A percentile compares a stretch with the other conserved stretches of the same genome.
These are phyloP conservation scores for Perccottus glenii DNA, from an alignment of 2,113 vertebrate species.

Conservation along the genomic window DNA sequence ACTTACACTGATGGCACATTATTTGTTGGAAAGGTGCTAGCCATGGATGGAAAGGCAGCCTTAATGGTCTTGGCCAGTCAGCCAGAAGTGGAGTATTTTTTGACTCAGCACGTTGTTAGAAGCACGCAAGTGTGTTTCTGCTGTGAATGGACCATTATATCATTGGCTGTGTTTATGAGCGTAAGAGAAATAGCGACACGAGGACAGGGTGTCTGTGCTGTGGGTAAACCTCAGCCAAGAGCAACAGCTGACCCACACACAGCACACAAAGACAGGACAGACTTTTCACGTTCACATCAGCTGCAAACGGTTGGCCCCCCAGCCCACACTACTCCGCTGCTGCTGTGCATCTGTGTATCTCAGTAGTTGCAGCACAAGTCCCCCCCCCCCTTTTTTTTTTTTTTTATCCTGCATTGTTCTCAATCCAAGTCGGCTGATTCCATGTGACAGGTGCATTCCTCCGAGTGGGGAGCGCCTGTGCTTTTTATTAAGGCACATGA, in stretches of 20 bases:
- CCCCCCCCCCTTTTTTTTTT: neutral
- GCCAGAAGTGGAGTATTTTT: slow-evolving; percentile 26
- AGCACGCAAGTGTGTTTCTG: slow-evolving; percentile 24
- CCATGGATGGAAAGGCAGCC: slow-evolving; percentile 31
- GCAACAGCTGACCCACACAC: slow-evolving; percentile 64
- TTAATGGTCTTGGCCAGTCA: slow-evolving; percentile 34
- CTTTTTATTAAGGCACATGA: slow-evolving; percentile 57
- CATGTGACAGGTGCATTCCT: slow-evolving; percentile 65
- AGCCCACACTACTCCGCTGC: neutral
- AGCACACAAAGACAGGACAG: slow-evolving; percentile 42
- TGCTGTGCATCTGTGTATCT: slow-evolving; percentile 19
- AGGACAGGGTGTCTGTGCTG: slow-evolving; percentile 54
- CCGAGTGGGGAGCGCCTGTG: slow-evolving; percentile 11
- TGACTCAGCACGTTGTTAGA: slow-evolving; percentile 40
- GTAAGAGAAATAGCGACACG: slow-evolving; percentile 16
- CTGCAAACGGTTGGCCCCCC: slow-evolving; percentile 36
- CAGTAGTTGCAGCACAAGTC: slow-evolving; percentile 4
- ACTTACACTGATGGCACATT: slow-evolving; percentile 40
- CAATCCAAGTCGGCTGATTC: slow-evolving; percentile 29
- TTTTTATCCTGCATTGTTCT: slow-evolving; percentile 47
- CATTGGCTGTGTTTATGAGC: slow-evolving; percentile 4
- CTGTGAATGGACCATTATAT: slow-evolving; percentile 50
- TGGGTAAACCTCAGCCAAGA: slow-evolving; percentile 47
- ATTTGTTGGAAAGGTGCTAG: slow-evolving; percentile 31
- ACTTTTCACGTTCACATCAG: slow-evolving; percentile 38